A percentile compares a stretch with the other conserved stretches of the same genome.
These are phyloP conservation scores for Strigamia maritima DNA, from an alignment of 2,888 invertebrate genomes.

Conservation along the genomic window DNA sequence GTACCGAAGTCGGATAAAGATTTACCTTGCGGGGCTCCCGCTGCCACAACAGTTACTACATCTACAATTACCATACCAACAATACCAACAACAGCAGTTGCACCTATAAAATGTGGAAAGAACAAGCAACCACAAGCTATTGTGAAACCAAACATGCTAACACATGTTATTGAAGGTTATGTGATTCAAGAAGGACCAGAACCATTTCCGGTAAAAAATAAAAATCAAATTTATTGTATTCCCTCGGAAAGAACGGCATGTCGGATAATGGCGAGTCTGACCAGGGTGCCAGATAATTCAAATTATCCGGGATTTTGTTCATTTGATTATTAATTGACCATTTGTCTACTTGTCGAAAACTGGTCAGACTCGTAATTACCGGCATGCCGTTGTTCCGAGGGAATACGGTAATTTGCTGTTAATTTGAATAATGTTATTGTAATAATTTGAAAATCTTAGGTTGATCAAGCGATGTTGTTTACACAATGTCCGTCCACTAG, in stretches of 20 bases:
- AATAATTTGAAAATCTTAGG: constrained; percentile 49
- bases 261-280: no score
- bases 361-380: no score
- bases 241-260: no score
- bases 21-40: not conserved
- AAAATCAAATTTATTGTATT: no score
- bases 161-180: constrained; percentile 94
- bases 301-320: no score
- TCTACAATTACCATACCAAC: constrained; percentile 15
- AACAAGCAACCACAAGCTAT: constrained; percentile 64
- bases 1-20: not conserved
- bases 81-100: constrained; percentile 47
- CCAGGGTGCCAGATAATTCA: no score
- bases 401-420: no score
- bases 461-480: constrained; percentile 63
- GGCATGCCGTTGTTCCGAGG: no score
- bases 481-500: constrained; percentile 53
- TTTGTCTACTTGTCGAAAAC: no score
- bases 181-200: constrained; percentile 83
- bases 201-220: constrained; percentile 52
- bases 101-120: constrained; percentile 35
- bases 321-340: no score
- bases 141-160: constrained; percentile 91
- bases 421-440: not conserved
- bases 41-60: not conserved